A percentile compares a stretch with the other conserved stretches of the same genome.
Evolutionary conservation across 2,888 invertebrate species (phyloP).

Genomic region (Drosophila nr. perissopoda): DNA sequence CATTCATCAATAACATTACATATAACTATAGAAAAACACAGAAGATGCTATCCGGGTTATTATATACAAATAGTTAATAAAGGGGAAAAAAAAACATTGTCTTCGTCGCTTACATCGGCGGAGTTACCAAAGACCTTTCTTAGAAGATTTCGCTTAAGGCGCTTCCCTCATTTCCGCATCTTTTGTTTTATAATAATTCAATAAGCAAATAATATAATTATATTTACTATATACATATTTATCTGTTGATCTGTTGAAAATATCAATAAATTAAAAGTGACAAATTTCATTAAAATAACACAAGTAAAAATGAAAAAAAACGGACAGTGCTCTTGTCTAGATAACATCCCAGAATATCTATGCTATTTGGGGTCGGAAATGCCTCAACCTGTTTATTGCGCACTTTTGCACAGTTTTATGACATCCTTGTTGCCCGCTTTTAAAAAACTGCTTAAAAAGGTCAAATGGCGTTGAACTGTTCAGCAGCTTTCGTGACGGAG

Average conservation of each 20-base stretch:
- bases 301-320: neutral
- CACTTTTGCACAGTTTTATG: neutral
- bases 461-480: conserved; percentile 53
- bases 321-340: neutral
- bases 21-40: too few relatives aligned
- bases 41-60: too few relatives aligned
- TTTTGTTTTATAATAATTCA: neutral
- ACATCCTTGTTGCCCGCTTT: neutral
- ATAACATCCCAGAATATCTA: neutral
- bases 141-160: neutral
- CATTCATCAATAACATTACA: neutral
- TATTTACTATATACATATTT: neutral
- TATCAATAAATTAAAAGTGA: neutral
- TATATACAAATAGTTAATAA: neutral
- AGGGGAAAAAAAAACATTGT: neutral
- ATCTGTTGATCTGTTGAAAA: neutral
- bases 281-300: neutral
- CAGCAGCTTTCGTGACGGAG: neutral
- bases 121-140: neutral
- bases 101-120: neutral
- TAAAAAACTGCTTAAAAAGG: conserved; percentile 18
- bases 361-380: neutral
- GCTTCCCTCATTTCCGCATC: neutral
- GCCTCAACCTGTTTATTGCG: neutral
- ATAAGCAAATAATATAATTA: neutral